phyloP scores from a whole-genome alignment of 2,888 invertebrate genomes.

The Elgonia sp. region DNA sequence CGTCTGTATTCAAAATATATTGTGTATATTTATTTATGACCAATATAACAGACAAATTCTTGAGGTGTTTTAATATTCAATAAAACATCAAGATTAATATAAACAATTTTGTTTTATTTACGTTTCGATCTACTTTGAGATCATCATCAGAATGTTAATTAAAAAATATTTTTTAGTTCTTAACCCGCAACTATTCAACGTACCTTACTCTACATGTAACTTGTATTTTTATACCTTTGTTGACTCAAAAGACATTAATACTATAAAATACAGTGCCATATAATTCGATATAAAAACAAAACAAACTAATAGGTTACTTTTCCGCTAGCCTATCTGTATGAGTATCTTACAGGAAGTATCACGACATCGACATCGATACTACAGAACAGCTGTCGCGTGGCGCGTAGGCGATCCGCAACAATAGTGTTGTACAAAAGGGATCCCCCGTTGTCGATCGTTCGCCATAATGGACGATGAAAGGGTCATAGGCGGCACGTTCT shows the following conservation, averaged over 20 bases:
- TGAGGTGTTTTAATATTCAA: too few relatives aligned
- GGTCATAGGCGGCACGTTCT: conserved; percentile 74
- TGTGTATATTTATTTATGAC: too few relatives aligned
- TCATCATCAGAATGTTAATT: too few relatives aligned
- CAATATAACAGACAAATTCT: too few relatives aligned
- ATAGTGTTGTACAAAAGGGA: conserved; percentile 82
- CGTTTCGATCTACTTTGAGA: too few relatives aligned
- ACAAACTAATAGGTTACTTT: conserved; percentile 27
- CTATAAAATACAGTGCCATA: background rate
- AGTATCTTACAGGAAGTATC: conserved; percentile 76
- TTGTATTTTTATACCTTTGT: background rate
- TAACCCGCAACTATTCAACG: too few relatives aligned
- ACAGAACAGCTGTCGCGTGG: conserved; percentile 85
- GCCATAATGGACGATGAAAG: conserved; percentile 81
- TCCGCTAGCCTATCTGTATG: conserved; percentile 16
- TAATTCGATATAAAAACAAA: conserved; percentile 11
- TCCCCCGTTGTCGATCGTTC: conserved; percentile 78
- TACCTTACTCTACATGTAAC: background rate
- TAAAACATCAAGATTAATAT: too few relatives aligned
- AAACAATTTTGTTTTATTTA: too few relatives aligned
- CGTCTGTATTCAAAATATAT: too few relatives aligned
- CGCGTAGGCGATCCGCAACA: conserved; percentile 82
- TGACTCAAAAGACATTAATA: background rate
- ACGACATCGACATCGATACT: conserved; percentile 81
- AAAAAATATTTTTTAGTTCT: too few relatives aligned